These are phyloP conservation scores for Clarias batrachus DNA, from an alignment of 2,113 vertebrate genomes.

Conservation along the genomic window DNA sequence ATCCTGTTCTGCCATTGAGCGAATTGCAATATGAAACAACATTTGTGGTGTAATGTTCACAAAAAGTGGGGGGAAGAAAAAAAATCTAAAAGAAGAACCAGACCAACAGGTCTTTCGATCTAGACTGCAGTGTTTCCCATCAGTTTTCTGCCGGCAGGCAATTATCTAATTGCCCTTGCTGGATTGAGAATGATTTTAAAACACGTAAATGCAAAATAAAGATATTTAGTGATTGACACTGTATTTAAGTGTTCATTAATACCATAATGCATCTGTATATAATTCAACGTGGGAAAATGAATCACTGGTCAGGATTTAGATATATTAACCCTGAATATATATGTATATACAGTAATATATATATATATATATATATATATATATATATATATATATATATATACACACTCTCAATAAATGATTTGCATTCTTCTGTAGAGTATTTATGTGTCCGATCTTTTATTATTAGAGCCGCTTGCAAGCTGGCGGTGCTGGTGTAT, in stretches of 20 bases:
- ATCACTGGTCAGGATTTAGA: not conserved
- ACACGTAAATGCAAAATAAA: not conserved
- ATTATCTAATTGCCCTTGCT: slow-evolving; percentile 39
- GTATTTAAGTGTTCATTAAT: not conserved
- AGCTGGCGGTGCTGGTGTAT: not conserved
- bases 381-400: no score
- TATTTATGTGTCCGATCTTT: not conserved
- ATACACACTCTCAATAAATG: not conserved
- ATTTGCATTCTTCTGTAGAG: not conserved
- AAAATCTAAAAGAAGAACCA: not conserved
- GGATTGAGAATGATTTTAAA: slow-evolving; percentile 10
- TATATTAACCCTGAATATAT: not conserved
- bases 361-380: not conserved
- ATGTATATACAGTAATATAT: no score
- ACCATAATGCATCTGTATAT: not conserved
- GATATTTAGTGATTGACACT: not conserved
- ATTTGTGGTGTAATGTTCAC: slow-evolving; percentile 3
- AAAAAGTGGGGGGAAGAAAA: not conserved
- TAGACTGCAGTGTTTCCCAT: slow-evolving; percentile 12
- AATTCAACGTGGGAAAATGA: not conserved
- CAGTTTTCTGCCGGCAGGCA: slow-evolving; percentile 15
- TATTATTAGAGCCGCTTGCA: not conserved
- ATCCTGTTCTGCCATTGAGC: not conserved
- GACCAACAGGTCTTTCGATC: not conserved
- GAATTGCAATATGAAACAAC: not conserved